phyloP scores from a whole-genome alignment of 1,140 invertebrate species.

The Cotesia vestalis region DNA sequence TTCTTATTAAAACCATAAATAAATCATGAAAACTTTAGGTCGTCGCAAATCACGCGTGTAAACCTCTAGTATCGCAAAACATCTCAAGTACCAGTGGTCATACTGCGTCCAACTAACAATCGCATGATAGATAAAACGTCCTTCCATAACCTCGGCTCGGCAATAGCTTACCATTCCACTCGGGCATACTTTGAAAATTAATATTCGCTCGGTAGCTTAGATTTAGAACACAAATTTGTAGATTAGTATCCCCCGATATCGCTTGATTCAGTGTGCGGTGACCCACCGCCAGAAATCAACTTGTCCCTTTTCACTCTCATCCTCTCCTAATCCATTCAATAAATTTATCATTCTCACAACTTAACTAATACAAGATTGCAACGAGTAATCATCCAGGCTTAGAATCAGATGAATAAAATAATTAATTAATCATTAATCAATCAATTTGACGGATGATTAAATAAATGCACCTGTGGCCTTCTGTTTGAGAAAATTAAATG shows the following conservation, averaged over 20 bases:
- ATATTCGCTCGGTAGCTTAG: constrained; percentile 41
- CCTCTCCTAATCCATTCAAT: no score
- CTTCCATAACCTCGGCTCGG: neutral
- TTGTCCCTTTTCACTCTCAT: no score
- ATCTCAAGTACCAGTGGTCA: constrained; percentile 14
- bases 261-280: no score
- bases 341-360: no score
- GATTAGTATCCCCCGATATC: constrained; percentile 38
- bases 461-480: constrained; percentile 5
- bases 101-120: constrained; percentile 1
- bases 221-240: constrained; percentile 45
- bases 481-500: neutral
- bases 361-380: no score
- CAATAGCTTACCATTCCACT: no score
- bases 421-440: no score
- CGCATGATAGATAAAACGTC: constrained; percentile 28
- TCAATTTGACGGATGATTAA: neutral
- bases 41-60: constrained; percentile 35
- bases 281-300: no score
- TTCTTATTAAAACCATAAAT: constrained; percentile 14
- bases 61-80: constrained; percentile 32
- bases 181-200: constrained; percentile 33
- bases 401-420: no score
- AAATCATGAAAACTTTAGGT: constrained; percentile 31
- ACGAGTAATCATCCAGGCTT: no score